Evolutionary conservation across 2,797 vertebrate species (phyloP), one percentile per base, ranked within the genome.

Genomic region (Silurus aristotelis): DNA sequence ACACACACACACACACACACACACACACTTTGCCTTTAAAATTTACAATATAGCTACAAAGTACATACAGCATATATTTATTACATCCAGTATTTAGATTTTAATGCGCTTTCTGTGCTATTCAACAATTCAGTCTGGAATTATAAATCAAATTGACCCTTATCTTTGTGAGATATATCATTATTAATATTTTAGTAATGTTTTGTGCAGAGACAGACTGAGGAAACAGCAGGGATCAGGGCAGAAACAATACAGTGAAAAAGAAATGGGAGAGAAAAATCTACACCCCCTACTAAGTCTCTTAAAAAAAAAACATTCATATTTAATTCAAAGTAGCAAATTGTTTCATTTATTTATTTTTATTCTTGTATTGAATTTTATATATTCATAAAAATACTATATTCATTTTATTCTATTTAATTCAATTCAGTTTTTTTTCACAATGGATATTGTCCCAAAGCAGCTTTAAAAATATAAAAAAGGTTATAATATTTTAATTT

Each of bases 131-230:
- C 82, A 27, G 43, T 55, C 70, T 55, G 63, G 17, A 83, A 73
- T 80, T 73, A 66, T 67, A 56, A 64, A 73, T 67, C 27, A 73
- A 80, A 75, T 15, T 73, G 31, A 63, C 73, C 46, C 38, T 13
- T 86, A 78, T 83, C 15, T 64, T 64, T 55, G 48, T 60, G 46
- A 77, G 15, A 58, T 58, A 27, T 75, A 55, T 55, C n/a, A 75
- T 31, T 31, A 76, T 56, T 76, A 76, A 27, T 66, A 56, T 31
- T 71, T 19, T 46, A 58, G 55, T 25, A 46, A 38, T 56, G 70
- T 38, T n/a, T 56, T 31, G 52, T 27, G 2, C 14, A 55, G 71
- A 55, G 22, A 55, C 71, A 75, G 48, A 76, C 27, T 76, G 52
- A 31, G 25, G 52, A 76, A 52, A 20, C 73, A 76, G 52, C 14